Base-by-base conservation (phyloP, 2,113 vertebrate genomes). In the Neogobius melanostomus region DNA sequence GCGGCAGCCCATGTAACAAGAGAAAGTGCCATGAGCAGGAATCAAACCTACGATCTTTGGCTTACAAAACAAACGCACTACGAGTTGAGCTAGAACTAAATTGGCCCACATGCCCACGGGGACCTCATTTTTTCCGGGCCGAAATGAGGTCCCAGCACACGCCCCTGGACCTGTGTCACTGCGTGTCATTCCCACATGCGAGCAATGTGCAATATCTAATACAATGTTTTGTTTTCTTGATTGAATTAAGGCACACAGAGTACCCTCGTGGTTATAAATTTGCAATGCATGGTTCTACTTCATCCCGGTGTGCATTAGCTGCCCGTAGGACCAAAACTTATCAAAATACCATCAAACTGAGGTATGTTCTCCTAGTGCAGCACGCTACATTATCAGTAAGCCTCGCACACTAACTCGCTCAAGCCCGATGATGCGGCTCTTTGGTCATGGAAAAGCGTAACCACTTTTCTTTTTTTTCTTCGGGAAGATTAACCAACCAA, bases 321-420 rank as follows among this genome's bases (percentile, higher is more conserved):
- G 68, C 69, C 81, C 44, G 4, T 5, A 0, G 75, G 75, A 82
- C 82, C 28, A 42, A 67, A 47, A 5, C 42, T 74, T 79, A 83
- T 86, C 84, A 61, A 28, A 87, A 87, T 80, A 68, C 21, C 86
- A 86, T 86, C 65, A 7, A 68, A 52, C 66, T 87, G 79, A 79
- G 68, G 75, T 36, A 36, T 36, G 28, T 36, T 36, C 75, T 59
- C 70, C 68, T 45, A 4, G 17, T 48, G 17, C 17, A 16, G n/a
- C 43, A 46, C 10, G 11, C 45, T 3, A 45, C n/a, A 45, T 64
- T 12, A 64, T 64, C 62, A 12, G 8, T 6, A 12, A 4, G 62
- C 2, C 62, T 48, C 54, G 64, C 49, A 71, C 52, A 80, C 75
- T 73, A 54, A 54, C 69, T 70, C 57, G 16, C 70, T 65, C 62